Percentiles rank a stretch among this genome's conserved stretches.
These are phyloP conservation scores for Rousettus leschenaultii DNA, from an alignment of 2,113 vertebrate genomes.

Conservation along the genomic window DNA sequence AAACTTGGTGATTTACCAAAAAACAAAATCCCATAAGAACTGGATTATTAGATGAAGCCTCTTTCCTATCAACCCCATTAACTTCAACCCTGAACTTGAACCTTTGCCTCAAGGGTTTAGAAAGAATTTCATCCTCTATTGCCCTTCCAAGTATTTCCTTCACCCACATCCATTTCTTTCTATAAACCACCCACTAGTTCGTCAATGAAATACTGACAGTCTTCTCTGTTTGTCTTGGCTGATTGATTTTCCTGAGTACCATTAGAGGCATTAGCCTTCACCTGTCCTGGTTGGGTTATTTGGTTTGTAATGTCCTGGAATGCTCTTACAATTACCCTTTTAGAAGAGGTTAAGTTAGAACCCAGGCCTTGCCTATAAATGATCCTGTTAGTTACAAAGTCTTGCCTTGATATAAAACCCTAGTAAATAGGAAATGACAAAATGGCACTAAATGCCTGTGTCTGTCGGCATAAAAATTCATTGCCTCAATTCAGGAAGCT, in stretches of 20 bases:
- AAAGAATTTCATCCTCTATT: conserved; percentile 57
- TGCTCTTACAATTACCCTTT: conserved; percentile 13
- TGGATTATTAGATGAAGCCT: not conserved
- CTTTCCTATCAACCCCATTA: conserved; percentile 15
- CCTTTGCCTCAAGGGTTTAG: conserved; percentile 43
- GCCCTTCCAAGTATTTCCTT: conserved; percentile 22
- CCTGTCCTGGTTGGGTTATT: not conserved
- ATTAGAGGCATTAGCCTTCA: not conserved
- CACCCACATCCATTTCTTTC: not conserved
- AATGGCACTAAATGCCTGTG: not conserved
- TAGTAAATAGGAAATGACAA: conserved; percentile 15
- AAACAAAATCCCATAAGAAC: not conserved
- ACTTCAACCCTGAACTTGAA: conserved; percentile 59
- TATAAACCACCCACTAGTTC: not conserved
- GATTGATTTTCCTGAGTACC: conserved; percentile 29
- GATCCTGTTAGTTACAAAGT: not conserved
- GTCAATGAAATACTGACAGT: not conserved
- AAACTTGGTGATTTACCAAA: not conserved
- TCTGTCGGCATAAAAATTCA: not conserved
- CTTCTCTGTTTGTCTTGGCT: conserved; percentile 49
- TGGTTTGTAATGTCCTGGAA: conserved; percentile 19
- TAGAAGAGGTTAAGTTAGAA: conserved; percentile 39
- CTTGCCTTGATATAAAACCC: not conserved
- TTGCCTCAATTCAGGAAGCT: not conserved
- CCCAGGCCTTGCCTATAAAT: not conserved